phyloP scores from a whole-genome alignment of 2,797 vertebrate genomes.

The Pyrocephalus nanus region DNA sequence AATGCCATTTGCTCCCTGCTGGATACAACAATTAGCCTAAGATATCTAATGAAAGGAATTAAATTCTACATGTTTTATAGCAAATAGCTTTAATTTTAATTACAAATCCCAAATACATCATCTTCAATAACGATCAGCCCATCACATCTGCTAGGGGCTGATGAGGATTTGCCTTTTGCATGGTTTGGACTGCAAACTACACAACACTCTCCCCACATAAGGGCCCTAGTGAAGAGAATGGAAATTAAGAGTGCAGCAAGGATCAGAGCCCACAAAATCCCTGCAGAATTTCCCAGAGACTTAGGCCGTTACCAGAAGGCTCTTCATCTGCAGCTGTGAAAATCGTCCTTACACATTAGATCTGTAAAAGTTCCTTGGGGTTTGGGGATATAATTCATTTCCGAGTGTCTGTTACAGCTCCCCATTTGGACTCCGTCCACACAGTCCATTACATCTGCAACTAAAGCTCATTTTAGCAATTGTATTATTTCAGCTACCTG shows the following conservation, averaged over 20 bases:
- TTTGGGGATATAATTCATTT: slow-evolving; percentile 4
- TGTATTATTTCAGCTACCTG: not conserved
- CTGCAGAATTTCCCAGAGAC: not conserved
- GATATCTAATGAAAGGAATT: slow-evolving; percentile 73
- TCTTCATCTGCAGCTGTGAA: slow-evolving; percentile 25
- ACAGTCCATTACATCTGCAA: not conserved
- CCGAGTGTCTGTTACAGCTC: not conserved
- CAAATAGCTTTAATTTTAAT: slow-evolving; percentile 74
- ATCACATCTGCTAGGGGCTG: slow-evolving; percentile 31
- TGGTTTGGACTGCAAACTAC: not conserved
- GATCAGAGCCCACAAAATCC: slow-evolving; percentile 13
- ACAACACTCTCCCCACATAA: not conserved
- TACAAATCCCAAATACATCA: slow-evolving; percentile 71
- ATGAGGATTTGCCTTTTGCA: slow-evolving; percentile 17
- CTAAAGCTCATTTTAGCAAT: not conserved
- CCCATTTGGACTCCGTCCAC: slow-evolving; percentile 34
- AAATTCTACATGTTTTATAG: slow-evolving; percentile 62
- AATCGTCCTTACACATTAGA: not conserved
- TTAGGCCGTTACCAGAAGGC: not conserved
- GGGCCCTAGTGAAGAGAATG: not conserved
- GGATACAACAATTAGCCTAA: slow-evolving; percentile 71
- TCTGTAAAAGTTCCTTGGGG: not conserved
- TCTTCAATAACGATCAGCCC: slow-evolving; percentile 46
- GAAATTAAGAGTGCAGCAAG: slow-evolving; percentile 6
- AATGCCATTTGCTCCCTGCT: slow-evolving; percentile 69